Evolutionary conservation across 2,888 invertebrate species (phyloP).

Genomic region (Leptinotarsa peninsularis): DNA sequence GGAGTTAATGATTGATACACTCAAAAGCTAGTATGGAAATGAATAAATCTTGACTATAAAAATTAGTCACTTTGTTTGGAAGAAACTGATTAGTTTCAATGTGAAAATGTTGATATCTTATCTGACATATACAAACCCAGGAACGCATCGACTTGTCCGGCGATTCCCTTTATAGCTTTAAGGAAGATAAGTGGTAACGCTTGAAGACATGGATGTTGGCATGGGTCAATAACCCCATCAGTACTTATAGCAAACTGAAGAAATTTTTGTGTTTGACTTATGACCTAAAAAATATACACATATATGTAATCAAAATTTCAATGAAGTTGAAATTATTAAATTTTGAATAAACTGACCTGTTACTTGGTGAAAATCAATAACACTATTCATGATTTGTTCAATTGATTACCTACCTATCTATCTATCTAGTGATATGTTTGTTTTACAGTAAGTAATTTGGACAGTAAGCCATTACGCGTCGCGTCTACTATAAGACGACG

Average conservation of each 20-base stretch:
- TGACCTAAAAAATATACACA: constrained; percentile 54
- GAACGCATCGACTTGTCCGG: constrained; percentile 95
- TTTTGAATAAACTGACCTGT: no score
- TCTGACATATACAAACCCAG: constrained; percentile 76
- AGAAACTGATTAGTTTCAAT: neutral
- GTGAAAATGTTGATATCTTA: neutral
- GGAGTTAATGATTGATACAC: no score
- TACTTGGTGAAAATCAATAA: no score
- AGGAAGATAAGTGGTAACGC: constrained; percentile 90
- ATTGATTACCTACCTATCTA: no score
- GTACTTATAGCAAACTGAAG: constrained; percentile 83
- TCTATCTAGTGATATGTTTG: no score
- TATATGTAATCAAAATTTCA: neutral
- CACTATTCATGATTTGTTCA: no score
- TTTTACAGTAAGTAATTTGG: no score
- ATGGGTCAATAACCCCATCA: constrained; percentile 86
- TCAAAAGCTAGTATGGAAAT: neutral
- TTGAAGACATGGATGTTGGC: constrained; percentile 89
- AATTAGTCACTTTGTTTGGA: constrained; percentile 9
- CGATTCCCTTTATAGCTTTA: constrained; percentile 92
- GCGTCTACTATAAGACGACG: no score
- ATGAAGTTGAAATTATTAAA: no score
- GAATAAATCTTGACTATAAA: constrained; percentile 2
- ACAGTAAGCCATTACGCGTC: no score
- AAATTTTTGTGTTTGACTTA: constrained; percentile 79